Evolutionary conservation across 2,888 invertebrate genomes (phyloP).

Genomic region (Caenorhabditis wallacei): DNA sequence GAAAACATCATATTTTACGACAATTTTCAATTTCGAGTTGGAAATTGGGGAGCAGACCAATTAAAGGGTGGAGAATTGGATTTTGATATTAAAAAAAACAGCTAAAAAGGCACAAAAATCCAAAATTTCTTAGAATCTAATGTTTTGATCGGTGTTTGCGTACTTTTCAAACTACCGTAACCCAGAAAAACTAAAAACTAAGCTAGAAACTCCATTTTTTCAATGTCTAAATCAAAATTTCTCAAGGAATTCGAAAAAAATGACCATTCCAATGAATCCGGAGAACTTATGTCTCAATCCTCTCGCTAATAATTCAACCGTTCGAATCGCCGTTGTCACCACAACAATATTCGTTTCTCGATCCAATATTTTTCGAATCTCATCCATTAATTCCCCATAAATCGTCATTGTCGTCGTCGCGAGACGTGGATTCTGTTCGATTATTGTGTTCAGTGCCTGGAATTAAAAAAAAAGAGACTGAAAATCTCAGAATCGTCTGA

Average conservation of each 20-base stretch:
- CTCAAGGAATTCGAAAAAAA: too few species aligned
- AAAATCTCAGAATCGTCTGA: too few species aligned
- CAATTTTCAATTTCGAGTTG: too few species aligned
- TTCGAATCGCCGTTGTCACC: slow-evolving; percentile 91
- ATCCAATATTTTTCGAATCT: slow-evolving; percentile 86
- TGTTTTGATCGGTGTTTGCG: not conserved
- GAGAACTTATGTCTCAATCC: slow-evolving; percentile 93
- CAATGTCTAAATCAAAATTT: too few species aligned
- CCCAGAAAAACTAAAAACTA: not conserved
- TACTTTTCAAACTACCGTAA: slow-evolving; percentile 1
- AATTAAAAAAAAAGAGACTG: slow-evolving; percentile 17
- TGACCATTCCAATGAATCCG: slow-evolving; percentile 88
- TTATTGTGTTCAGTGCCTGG: slow-evolving; percentile 65
- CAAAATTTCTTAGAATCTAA: slow-evolving; percentile 51
- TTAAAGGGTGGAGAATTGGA: too few species aligned
- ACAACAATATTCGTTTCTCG: slow-evolving; percentile 97
- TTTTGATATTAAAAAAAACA: too few species aligned
- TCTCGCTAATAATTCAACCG: slow-evolving; percentile 89
- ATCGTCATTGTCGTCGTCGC: slow-evolving; percentile 62
- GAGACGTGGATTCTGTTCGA: slow-evolving; percentile 71
- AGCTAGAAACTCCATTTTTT: too few species aligned
- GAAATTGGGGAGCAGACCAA: too few species aligned
- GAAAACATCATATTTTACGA: too few species aligned
- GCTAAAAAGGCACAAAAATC: too few species aligned
- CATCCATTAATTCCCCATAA: slow-evolving; percentile 74